A percentile compares a stretch with the other conserved stretches of the same genome.
phyloP scores from a whole-genome alignment of 92 coral and sea anemone genomes.

The Palythoa caribaeorum region DNA sequence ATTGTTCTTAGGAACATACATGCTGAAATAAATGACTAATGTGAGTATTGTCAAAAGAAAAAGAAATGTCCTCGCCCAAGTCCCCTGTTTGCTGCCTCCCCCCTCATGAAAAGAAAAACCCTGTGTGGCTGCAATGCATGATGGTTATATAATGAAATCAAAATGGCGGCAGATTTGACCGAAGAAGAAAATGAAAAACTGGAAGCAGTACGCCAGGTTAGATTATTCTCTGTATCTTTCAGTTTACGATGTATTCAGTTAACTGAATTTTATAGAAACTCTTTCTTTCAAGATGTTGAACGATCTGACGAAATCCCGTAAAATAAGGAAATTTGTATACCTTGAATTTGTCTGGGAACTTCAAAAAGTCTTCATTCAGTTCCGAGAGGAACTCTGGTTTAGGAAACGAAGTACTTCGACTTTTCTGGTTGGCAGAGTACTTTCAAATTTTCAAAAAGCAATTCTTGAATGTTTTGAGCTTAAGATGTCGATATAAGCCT shows the following conservation, averaged over 20 bases:
- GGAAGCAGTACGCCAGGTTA: slow-evolving; percentile 84
- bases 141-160: slow-evolving; percentile 56
- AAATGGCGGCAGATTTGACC: slow-evolving; percentile 99
- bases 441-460: not conserved
- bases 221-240: not conserved
- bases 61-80: not conserved
- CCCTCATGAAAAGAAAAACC: no score
- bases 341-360: not conserved
- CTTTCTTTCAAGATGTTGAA: not conserved
- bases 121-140: slow-evolving; percentile 28
- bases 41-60: no score
- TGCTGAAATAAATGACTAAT: no score
- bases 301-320: not conserved
- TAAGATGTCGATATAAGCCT: no score
- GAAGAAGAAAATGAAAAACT: slow-evolving; percentile 70
- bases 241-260: not conserved
- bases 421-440: not conserved
- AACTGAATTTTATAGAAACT: not conserved
- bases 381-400: not conserved
- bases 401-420: not conserved
- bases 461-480: no score
- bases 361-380: not conserved
- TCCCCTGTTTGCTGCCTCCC: not conserved
- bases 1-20: no score
- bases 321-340: not conserved